Evolutionary conservation across 2,797 vertebrate species (phyloP).

Genomic region (Danio tinwini): DNA sequence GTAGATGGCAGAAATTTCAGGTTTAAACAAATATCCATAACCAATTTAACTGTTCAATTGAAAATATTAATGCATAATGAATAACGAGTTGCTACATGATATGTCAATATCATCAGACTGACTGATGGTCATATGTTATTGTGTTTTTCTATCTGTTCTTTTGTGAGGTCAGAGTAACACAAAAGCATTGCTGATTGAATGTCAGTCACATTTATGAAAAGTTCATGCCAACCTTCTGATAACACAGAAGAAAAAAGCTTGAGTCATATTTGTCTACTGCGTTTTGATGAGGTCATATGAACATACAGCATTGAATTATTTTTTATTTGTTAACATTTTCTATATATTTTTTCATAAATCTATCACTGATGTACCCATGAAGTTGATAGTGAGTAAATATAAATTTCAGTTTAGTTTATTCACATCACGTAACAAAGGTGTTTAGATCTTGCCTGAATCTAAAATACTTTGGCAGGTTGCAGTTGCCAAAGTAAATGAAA

Average conservation of each 20-base stretch:
- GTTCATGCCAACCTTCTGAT: background rate
- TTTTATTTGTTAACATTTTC: background rate
- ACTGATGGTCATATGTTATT: background rate
- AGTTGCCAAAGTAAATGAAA: background rate
- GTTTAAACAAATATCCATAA: background rate
- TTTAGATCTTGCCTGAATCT: background rate
- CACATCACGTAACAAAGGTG: background rate
- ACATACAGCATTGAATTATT: too few relatives aligned
- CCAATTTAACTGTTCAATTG: background rate
- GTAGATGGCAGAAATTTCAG: too few relatives aligned
- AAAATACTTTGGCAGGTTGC: background rate
- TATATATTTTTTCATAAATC: background rate
- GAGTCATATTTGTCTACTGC: too few relatives aligned
- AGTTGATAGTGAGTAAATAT: background rate
- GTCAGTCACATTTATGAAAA: background rate
- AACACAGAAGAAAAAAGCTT: background rate
- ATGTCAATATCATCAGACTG: background rate
- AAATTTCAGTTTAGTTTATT: background rate
- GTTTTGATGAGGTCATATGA: background rate
- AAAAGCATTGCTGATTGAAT: background rate
- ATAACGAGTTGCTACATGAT: background rate
- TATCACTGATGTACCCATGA: background rate
- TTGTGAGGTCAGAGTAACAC: background rate
- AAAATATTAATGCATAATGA: background rate
- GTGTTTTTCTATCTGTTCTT: background rate